Percentiles rank a stretch among this genome's conserved stretches.
phyloP scores from a whole-genome alignment of 2,113 vertebrate genomes.

The Ciconia stormi region DNA sequence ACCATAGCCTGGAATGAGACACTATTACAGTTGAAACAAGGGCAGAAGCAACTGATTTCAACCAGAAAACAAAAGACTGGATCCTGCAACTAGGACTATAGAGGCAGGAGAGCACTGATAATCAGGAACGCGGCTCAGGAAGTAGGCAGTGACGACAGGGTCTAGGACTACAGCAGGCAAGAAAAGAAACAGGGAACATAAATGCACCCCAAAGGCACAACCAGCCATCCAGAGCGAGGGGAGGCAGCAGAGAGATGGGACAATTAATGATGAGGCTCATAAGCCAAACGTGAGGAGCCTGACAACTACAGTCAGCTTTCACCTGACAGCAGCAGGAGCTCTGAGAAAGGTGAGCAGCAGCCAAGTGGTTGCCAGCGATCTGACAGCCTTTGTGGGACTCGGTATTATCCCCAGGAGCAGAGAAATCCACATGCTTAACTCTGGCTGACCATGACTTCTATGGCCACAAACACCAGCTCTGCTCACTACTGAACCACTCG shows the following conservation, averaged over 20 bases:
- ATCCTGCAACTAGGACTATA: background rate
- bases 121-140: background rate
- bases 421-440: rapidly evolving
- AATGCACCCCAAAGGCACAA: background rate
- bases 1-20: background rate
- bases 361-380: background rate
- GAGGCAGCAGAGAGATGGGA: background rate
- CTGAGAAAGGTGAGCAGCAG: background rate
- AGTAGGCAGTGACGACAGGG: background rate
- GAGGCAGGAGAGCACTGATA: background rate
- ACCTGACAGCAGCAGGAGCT: background rate
- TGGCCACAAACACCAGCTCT: background rate
- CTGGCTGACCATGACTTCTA: rapidly evolving
- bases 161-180: too few species aligned
- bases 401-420: background rate
- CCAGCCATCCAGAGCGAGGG: background rate
- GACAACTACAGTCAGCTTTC: background rate
- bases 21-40: background rate
- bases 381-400: background rate
- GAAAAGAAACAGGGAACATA: background rate
- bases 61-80: background rate
- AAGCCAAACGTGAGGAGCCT: background rate
- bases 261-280: rapidly evolving
- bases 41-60: background rate
- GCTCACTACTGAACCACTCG: rapidly evolving